Percentiles rank a stretch among this genome's conserved stretches.
These are phyloP conservation scores for Polyergus mexicanus DNA, from an alignment of 1,140 invertebrate species.

Conservation along the genomic window DNA sequence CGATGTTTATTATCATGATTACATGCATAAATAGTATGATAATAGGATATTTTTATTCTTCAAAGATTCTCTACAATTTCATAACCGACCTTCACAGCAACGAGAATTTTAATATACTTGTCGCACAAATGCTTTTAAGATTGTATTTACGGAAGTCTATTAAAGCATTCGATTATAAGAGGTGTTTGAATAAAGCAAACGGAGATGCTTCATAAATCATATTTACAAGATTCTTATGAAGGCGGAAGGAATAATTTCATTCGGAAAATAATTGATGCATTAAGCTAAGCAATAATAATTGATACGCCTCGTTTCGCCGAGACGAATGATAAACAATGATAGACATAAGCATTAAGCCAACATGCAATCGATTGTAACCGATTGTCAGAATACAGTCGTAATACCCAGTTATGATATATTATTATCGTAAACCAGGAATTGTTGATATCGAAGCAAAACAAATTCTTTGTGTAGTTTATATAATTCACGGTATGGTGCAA, in stretches of 20 bases:
- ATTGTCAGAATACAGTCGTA: not conserved
- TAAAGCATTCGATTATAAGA: not conserved
- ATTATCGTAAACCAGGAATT: not conserved
- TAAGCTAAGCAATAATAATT: not conserved
- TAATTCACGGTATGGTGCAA: not conserved
- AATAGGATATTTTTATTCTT: conserved; percentile 14
- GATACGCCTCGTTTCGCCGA: no score
- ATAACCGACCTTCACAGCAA: not conserved
- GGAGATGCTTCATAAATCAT: conserved; percentile 32
- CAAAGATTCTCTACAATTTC: not conserved
- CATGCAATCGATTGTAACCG: not conserved
- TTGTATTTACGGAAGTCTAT: conserved; percentile 3
- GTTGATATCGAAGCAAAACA: conserved; percentile 12
- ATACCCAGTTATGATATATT: not conserved
- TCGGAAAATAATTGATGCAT: conserved; percentile 15
- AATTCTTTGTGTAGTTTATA: not conserved
- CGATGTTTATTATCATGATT: conserved; percentile 17
- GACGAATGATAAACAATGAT: not conserved
- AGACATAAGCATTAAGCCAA: not conserved
- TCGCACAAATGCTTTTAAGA: not conserved
- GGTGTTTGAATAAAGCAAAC: not conserved
- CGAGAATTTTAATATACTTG: not conserved
- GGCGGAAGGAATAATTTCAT: conserved; percentile 1
- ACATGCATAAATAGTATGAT: not conserved
- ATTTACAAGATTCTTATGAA: not conserved